phyloP scores from a whole-genome alignment of 2,797 vertebrate species.

The Allenopithecus nigroviridis region DNA sequence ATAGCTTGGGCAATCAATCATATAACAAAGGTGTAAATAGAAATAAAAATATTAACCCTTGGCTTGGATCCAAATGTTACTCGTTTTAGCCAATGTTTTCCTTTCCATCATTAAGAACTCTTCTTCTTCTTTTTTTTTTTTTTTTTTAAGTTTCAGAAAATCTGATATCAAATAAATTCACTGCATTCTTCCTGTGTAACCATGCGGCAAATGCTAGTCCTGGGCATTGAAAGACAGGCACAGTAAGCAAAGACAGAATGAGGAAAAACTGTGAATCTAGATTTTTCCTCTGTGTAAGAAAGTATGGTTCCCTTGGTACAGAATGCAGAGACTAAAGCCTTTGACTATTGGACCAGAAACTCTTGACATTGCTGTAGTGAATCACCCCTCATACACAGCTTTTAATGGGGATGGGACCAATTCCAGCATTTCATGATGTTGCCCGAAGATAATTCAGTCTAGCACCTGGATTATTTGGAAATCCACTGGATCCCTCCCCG shows the following conservation, averaged over 20 bases:
- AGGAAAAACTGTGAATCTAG: background rate
- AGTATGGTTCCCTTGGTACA: background rate
- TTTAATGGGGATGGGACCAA: background rate
- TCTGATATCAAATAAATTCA: background rate
- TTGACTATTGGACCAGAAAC: background rate
- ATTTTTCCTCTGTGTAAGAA: constrained; percentile 18
- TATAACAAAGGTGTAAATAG: constrained; percentile 59
- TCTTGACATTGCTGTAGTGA: constrained; percentile 19
- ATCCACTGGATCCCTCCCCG: background rate
- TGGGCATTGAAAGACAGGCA: background rate
- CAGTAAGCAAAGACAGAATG: background rate
- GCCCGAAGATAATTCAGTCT: background rate
- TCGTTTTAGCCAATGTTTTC: constrained; percentile 56
- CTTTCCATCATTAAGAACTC: constrained; percentile 54
- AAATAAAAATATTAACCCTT: constrained; percentile 69
- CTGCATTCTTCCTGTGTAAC: background rate
- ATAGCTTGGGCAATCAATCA: constrained; percentile 55
- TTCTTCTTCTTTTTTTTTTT: background rate
- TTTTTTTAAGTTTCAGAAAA: constrained; percentile 19
- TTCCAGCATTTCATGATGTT: background rate
- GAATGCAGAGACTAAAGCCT: background rate
- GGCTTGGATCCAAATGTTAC: constrained; percentile 53
- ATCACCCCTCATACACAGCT: background rate
- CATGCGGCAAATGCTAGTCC: background rate
- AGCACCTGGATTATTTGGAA: background rate